Evolutionary conservation across 2,888 invertebrate genomes (phyloP), one percentile per base, ranked within the genome.

Genomic region (Lochmaea capreae): DNA sequence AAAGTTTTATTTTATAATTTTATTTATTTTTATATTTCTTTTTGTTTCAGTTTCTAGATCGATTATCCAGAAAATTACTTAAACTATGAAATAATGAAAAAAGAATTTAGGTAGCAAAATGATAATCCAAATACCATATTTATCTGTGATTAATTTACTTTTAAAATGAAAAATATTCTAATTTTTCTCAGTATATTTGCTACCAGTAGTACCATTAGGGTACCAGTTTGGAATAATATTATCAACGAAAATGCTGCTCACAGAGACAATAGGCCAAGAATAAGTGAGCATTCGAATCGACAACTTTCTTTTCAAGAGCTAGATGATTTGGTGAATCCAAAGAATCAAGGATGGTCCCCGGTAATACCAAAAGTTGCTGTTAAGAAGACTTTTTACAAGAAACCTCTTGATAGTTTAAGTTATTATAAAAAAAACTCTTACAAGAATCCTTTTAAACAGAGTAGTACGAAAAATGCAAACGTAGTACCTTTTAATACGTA

Each of bases 131-230:
- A 10, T 54, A 65, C 18, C 58, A 33, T 26, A 57, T 54, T 14
- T 6, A 43, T 58, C 65, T 65, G 71, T 58, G 65, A 71, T 71
- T 65, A n/a, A 49, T 58, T 65, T 71, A 33, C 57, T 80, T 76
- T 76, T 76, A 81, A 80, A 77, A 81, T 81, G 81, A 78, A 79
- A 76, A 70, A 72, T 49, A 74, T 78, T 54, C 61, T 79, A 71
- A 72, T 79, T 71, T 69, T 81, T 63, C 14, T 75, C 6, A 67
- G 75, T 74, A 65, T 76, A 68, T 75, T 79, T 58, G 75, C 78
- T 8, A 39, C 78, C 65, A 72, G 77, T 42, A 71, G 72, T 49
- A 79, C 79, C 33, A 78, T 81, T 61, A 72, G 76, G 54, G 79
- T 80, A 58, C 81, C 81, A 18, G 22, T 49, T 68, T 46, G n/a